Evolutionary conservation across 2,797 vertebrate species (phyloP), one percentile per base, ranked within the genome.

Genomic region (Channa striata): DNA sequence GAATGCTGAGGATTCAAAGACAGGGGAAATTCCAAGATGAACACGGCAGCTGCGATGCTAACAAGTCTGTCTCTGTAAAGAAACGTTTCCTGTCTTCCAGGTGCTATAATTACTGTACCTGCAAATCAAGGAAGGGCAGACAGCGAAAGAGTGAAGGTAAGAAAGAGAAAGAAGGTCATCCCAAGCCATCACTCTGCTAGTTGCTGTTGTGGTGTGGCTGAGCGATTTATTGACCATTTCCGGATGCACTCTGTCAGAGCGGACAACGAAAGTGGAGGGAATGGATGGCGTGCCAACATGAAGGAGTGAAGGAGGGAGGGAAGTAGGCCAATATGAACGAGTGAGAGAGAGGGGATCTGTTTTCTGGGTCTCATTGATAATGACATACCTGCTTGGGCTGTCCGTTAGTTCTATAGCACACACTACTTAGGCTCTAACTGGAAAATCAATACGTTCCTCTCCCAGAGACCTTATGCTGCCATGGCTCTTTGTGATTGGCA

Each of bases 381-480:
- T 97, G 97, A 98, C 96, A 96, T 97, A 98, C 96, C 96, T 98
- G 96, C 95, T 95, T 92, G 91, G 95, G 94, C 95, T 95, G 95
- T 96, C 96, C 93, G 96, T 97, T 97, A 97, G 95, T 96, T 94
- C 94, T 95, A 85, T 85, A 95, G 96, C 96, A 95, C 96, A 97
- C 96, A 97, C 95, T 99, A 98, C 96, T 98, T 98, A 97, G 94
- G 92, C 93, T 76, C 95, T 97, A 98, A 99, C 96, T 96, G 97
- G 96, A 98, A 99, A 99, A 99, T 99, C 98, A 98, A 99, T 99
- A 97, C 89, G 85, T 93, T 94, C 90, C 94, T 95, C 84, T 91
- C 88, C 86, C 93, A 89, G 95, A 95, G 94, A 95, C 95, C 96
- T 95, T 95, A 87, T 5, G 93, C 95, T 93, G 96, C 96, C 95